phyloP scores from a whole-genome alignment of 2,113 vertebrate species.

The Callaeas wilsoni region DNA sequence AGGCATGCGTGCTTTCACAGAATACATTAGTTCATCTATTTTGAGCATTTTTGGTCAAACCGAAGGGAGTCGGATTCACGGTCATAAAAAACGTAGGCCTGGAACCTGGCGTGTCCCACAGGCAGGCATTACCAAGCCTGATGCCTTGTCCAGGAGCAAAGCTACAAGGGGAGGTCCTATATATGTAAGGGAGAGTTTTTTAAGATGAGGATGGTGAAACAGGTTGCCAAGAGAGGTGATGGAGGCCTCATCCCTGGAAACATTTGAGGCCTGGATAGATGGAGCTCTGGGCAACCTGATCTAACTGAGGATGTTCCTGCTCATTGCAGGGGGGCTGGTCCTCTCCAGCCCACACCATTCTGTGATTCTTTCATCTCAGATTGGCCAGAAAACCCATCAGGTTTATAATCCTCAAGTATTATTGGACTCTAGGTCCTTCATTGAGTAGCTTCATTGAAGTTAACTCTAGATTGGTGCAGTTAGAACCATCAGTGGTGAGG shows the following conservation, averaged over 20 bases:
- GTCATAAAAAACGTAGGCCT: rapidly evolving
- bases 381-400: background rate
- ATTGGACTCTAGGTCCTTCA: too few relatives aligned
- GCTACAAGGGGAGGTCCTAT: background rate
- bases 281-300: background rate
- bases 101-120: background rate
- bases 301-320: background rate
- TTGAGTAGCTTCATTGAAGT: background rate
- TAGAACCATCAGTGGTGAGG: background rate
- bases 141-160: background rate
- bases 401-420: background rate
- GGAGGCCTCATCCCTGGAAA: background rate
- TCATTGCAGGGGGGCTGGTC: background rate
- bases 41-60: background rate
- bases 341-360: background rate
- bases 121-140: background rate
- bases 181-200: background rate
- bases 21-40: background rate
- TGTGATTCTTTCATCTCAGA: background rate
- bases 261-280: background rate
- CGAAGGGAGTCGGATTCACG: background rate
- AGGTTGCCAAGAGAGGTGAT: background rate
- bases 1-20: background rate
- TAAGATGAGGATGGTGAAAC: background rate
- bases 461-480: background rate